These are phyloP conservation scores for Emydoidea blandingii DNA, from an alignment of 2,797 vertebrate genomes.

Conservation along the genomic window DNA sequence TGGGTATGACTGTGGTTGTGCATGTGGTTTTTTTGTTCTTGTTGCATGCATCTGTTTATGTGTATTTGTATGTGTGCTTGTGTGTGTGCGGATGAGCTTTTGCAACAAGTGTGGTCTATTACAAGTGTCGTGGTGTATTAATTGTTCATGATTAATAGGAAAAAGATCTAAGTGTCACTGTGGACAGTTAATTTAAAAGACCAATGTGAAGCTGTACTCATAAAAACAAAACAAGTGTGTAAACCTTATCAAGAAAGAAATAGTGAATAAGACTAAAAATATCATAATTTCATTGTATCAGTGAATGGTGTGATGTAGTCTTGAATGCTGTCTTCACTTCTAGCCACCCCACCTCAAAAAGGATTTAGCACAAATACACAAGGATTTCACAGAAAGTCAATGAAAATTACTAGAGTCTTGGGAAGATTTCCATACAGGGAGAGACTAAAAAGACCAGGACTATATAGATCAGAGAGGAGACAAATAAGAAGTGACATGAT, in stretches of 20 bases:
- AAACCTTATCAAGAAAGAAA: neutral
- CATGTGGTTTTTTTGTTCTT: neutral
- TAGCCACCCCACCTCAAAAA: neutral
- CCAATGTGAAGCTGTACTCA: neutral
- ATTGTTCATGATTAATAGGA: neutral
- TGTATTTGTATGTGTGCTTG: neutral
- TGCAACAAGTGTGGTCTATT: neutral
- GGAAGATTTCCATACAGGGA: neutral
- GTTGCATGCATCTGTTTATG: neutral
- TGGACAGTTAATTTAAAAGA: neutral
- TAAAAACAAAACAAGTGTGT: neutral
- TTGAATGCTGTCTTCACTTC: neutral
- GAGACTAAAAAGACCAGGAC: neutral
- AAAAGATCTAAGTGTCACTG: neutral
- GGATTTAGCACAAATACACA: neutral
- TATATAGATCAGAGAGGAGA: neutral
- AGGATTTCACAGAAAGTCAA: neutral
- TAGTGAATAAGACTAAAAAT: neutral
- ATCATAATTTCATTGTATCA: neutral
- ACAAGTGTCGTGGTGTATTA: neutral
- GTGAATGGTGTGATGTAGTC: neutral
- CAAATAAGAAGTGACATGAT: neutral
- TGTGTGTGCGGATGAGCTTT: neutral
- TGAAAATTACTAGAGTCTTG: neutral
- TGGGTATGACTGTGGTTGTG: neutral